A percentile compares a stretch with the other conserved stretches of the same genome.
Conservation (phyloP, 2,888 invertebrate genomes). For the Lysandra bellargus region DNA sequence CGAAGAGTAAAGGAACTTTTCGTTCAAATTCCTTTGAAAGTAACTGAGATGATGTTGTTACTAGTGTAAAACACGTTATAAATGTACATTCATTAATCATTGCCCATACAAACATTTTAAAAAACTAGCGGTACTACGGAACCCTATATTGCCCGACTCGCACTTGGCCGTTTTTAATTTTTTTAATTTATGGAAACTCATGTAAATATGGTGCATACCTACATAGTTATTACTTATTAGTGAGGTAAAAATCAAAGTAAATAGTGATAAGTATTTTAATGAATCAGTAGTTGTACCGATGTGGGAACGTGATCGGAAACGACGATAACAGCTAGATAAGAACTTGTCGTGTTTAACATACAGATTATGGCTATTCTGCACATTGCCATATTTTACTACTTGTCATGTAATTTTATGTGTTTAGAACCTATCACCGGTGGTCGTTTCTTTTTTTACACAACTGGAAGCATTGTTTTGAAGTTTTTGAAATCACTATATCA, state of each 20-base stretch:
- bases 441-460: too few species aligned
- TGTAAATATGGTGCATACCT: slow-evolving; percentile 44
- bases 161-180: too few species aligned
- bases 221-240: not conserved
- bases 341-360: slow-evolving; percentile 32
- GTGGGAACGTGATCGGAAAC: slow-evolving; percentile 62
- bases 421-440: too few species aligned
- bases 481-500: not conserved
- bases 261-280: slow-evolving; percentile 44
- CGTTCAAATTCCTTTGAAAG: too few species aligned
- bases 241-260: slow-evolving; percentile 39
- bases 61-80: too few species aligned
- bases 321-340: slow-evolving; percentile 49
- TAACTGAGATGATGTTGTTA: too few species aligned
- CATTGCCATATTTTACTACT: not conserved
- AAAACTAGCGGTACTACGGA: too few species aligned
- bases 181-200: slow-evolving; percentile 47
- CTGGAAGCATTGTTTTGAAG: not conserved
- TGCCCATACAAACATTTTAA: too few species aligned
- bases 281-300: slow-evolving; percentile 59
- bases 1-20: too few species aligned
- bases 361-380: slow-evolving; percentile 15
- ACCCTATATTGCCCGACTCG: too few species aligned
- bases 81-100: too few species aligned
- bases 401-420: not conserved